Evolutionary conservation across 2,113 vertebrate species (phyloP), one percentile per base, ranked within the genome.

Genomic region (Tachuris rubrigastra): DNA sequence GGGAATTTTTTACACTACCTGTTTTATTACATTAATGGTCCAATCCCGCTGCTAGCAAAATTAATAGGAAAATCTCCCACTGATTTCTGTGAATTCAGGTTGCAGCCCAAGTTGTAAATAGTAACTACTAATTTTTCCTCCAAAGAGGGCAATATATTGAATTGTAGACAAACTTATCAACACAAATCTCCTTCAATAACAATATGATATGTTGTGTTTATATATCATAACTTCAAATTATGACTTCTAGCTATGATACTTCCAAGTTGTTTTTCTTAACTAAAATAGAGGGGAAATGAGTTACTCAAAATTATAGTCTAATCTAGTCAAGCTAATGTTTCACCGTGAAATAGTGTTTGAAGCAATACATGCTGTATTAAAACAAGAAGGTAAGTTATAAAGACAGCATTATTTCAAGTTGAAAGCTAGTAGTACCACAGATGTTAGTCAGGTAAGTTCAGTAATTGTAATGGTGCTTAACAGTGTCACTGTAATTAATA

Each of bases 21-120:
- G 37, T 90, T 90, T 90, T 94, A 75, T 93, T 90, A 77, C 65
- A 80, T 88, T 80, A 90, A 95, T 93, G 79, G 65, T 63, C 68
- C 79, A 93, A 95, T 95, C 95, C 93, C 4, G 53, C 76, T 93
- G 88, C 76, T 95, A 73, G 24, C 53, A 79, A 97, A 93, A 94
- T 91, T 94, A 96, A 97, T 96, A 93, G 86, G 83, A 95, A 97
- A 93, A 95, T 91, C 87, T 94, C 93, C 92, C 72, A 92, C 94
- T 81, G 83, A 91, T 89, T 96, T 91, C 77, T 71, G 69, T 88
- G 90, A 95, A 95, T 87, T 89, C 84, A 91, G 28, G 78, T 93
- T 93, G 77, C 90, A 85, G 68, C n/a, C 85, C 78, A 84, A 87
- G 75, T 79, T 66, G 73, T 91, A 92, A 94, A 80, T 42, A 85